Conservation (phyloP, 2,797 vertebrate species). For the Enteromius viviparus region DNA sequence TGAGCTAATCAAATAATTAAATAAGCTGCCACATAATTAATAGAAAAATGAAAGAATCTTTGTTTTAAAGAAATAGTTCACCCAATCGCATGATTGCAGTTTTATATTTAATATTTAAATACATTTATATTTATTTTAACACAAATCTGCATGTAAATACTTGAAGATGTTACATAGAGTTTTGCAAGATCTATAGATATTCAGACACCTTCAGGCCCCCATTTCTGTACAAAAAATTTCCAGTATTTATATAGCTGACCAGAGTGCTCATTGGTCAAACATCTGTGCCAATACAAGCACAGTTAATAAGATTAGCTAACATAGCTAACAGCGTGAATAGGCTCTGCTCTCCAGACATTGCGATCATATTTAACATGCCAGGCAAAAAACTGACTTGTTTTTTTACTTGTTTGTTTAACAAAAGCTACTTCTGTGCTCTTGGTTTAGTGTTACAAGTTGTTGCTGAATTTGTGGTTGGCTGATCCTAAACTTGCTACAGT, state of each 20-base stretch:
- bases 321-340: neutral
- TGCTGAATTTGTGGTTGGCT: constrained; percentile 1
- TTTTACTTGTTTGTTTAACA: constrained; percentile 47
- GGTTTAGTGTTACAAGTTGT: constrained; percentile 24
- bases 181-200: no score
- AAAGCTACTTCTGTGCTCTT: constrained; percentile 26
- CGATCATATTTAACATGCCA: constrained; percentile 30
- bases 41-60: neutral
- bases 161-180: no score
- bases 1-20: neutral
- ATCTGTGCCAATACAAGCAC: neutral
- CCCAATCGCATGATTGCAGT: no score
- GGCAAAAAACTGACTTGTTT: constrained; percentile 22
- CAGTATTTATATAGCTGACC: neutral
- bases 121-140: no score
- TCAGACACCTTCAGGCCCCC: no score
- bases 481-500: neutral
- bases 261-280: neutral
- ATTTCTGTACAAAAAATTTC: no score
- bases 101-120: no score
- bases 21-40: neutral
- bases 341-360: constrained; percentile 7
- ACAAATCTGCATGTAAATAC: no score
- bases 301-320: constrained; percentile 40
- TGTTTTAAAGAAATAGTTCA: neutral